Base-by-base conservation (phyloP, 2,888 invertebrate genomes). In the Pollenia labialis region DNA sequence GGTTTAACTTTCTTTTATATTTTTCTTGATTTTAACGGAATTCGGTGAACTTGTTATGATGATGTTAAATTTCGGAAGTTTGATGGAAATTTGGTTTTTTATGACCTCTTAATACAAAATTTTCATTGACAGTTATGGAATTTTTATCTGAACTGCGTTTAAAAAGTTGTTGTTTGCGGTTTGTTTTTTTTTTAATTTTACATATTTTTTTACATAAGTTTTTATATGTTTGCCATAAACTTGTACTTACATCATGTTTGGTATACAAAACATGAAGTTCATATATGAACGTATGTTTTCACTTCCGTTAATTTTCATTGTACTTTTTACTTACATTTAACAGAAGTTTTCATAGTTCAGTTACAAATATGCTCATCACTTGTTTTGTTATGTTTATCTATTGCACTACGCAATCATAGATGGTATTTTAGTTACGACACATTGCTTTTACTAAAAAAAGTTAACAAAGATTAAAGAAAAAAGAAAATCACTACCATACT, bases 61-160 rank as follows among this genome's bases (percentile, higher is more conserved):
- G 44, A 23, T 80, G 44, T n/a, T n/a, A 69, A 69, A 16, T 14
- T 18, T 68, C 48, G 16, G 18, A 0, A 48, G 48, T 75, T 64
- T 64, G 23, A 11, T 75, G 64, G 52, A 64, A 62, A 74, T 60
- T 32, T 46, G 1, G 4, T 48, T 23, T 52, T 60, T 68, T 68
- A 68, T 77, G 54, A 68, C 12, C 75, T 81, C 12, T 69, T 10
- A 77, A 32, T 32, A 2, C 1, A 66, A 52, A 72, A 8, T 54
- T 80, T 80, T 60, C 68, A 71, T 69, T 64, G 62, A 71, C 79
- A 75, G 72, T 76, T 48, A 71, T 79, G 77, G 72, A 60, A 68
- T 23, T 77, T 77, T 82, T 54, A 16, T 74, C 60, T 74, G 2
- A 58, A 74, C 16, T 44, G 23, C 44, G 7, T 54, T 56, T 60